Conservation (phyloP, 2,888 invertebrate genomes). For the Deroplatys truncata region DNA sequence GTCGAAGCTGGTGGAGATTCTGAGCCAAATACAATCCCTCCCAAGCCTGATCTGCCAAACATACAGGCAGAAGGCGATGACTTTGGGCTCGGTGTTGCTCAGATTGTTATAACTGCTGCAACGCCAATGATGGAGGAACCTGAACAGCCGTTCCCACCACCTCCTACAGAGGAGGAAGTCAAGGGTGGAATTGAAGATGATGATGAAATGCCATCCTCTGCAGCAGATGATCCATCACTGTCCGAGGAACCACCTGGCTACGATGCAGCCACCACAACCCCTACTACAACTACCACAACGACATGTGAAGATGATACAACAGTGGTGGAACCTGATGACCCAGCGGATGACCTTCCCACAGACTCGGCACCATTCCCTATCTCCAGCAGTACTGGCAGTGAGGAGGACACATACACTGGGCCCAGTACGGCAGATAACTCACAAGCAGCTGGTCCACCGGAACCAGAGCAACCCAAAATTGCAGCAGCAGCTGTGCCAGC, state of each 20-base stretch:
- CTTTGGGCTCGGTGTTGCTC: conserved; percentile 75
- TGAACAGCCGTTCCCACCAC: conserved; percentile 71
- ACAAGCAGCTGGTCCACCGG: conserved; percentile 43
- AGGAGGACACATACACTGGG: conserved; percentile 58
- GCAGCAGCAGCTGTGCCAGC: not conserved
- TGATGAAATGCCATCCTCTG: conserved; percentile 16
- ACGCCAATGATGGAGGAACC: conserved; percentile 88
- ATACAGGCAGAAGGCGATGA: conserved; percentile 43
- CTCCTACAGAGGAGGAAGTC: conserved; percentile 33
- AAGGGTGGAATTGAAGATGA: conserved; percentile 34
- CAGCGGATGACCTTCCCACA: conserved; percentile 53
- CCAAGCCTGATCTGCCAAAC: not conserved
- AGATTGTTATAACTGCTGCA: conserved; percentile 90
- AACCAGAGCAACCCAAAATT: conserved; percentile 1
- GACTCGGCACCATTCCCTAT: conserved; percentile 57
- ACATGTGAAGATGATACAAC: conserved; percentile 31
- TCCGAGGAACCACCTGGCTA: conserved; percentile 11
- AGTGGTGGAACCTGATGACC: conserved; percentile 34
- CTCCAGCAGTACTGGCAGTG: conserved; percentile 65
- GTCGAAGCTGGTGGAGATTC: not conserved
- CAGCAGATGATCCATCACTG: conserved; percentile 28
- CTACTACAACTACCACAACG: conserved; percentile 1
- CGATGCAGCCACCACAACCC: not conserved
- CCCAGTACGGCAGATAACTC: conserved; percentile 61
- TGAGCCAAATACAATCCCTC: not conserved